Evolutionary conservation across 2,888 invertebrate species (phyloP), one percentile per base, ranked within the genome.

Genomic region (Plemyria rubiginata): DNA sequence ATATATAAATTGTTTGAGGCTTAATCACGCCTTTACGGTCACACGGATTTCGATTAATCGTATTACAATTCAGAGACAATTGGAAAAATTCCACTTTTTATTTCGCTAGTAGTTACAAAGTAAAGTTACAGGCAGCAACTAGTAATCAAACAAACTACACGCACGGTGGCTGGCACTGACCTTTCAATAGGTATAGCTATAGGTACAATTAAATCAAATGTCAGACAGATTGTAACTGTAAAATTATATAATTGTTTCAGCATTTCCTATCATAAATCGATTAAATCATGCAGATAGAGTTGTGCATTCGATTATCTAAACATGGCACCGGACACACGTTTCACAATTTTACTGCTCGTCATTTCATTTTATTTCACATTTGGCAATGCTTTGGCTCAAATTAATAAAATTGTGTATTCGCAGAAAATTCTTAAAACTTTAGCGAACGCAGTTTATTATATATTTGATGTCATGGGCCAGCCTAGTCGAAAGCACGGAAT

Each of bases 281-380:
- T 51, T 50, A 51, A 48, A 60, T 40, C 49, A 36, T 32, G 56
- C 46, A 54, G 45, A 36, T 43, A 52, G 15, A 29, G 51, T 36
- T 41, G 50, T 41, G 28, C n/a, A 50, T 58, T 54, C 11, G 41
- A 56, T 57, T 60, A 54, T 58, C 55, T n/a, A 50, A 61, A 62
- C 48, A 53, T 52, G 56, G 53, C 50, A 55, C 57, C 57, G 53
- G 58, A 53, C 60, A 62, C 62, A 65, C 38, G 56, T 65, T 60
- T 65, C 64, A 54, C 50, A 60, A 65, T 57, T 40, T 46, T 54
- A n/a, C 12, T 54, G 22, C 22, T 52, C 29, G 54, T 51, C 58
- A 49, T 32, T 13, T 32, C 11, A 45, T 49, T 58, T n/a, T n/a
- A n/a, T n/a, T n/a, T n/a, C n/a, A n/a, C n/a, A n/a, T n/a, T n/a